These are phyloP conservation scores for Phaethornis superciliosus DNA, from an alignment of 2,113 vertebrate species.

Conservation along the genomic window DNA sequence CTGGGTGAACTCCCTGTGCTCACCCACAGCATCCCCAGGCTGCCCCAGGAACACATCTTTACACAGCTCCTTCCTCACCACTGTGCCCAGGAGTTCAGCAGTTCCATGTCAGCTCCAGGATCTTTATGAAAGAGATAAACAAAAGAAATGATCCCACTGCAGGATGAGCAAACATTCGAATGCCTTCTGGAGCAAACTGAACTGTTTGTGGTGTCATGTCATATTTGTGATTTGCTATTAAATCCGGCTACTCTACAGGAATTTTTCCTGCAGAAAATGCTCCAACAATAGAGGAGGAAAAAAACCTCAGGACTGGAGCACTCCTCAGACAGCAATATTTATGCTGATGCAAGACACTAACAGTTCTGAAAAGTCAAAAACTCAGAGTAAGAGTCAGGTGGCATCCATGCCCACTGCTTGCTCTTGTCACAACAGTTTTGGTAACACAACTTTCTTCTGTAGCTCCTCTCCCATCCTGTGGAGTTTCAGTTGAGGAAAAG, in stretches of 20 bases:
- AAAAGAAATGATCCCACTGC: rapidly evolving
- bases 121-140: neutral
- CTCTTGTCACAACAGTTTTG: neutral
- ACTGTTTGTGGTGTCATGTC: neutral
- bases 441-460: rapidly evolving
- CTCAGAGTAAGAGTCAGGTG: neutral
- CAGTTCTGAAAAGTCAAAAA: neutral
- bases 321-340: neutral
- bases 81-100: rapidly evolving
- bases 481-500: rapidly evolving
- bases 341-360: neutral
- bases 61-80: too few relatives aligned
- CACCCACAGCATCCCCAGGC: too few relatives aligned
- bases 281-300: neutral
- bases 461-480: rapidly evolving
- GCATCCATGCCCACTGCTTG: rapidly evolving
- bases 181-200: too few relatives aligned
- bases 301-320: rapidly evolving
- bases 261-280: neutral
- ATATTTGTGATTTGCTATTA: neutral
- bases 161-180: rapidly evolving
- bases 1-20: rapidly evolving
- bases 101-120: rapidly evolving
- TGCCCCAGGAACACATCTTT: too few relatives aligned
- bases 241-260: neutral